Evolutionary conservation across 1,140 invertebrate genomes (phyloP), one percentile per base, ranked within the genome.

Genomic region (Leptestheria dahalacensis): DNA sequence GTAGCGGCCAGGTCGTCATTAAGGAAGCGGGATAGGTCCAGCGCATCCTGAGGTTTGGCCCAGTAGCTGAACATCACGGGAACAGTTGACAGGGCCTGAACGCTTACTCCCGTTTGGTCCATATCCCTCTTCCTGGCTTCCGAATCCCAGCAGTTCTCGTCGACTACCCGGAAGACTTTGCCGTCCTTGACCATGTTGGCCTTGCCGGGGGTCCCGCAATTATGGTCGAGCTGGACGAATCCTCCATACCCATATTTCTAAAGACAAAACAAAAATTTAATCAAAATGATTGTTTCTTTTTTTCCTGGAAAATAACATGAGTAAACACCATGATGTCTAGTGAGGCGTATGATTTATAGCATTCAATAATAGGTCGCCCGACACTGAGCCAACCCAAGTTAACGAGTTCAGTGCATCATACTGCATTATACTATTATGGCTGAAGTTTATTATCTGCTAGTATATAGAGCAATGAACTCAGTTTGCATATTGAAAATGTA

Each of bases 11-110:
- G 62, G 65, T 82, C 71, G 63, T 82, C 72, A 63, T 82, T 82
- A 12, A 82, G 60, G 25, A 78, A 67, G 52, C 73, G 67, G 63
- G 72, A 71, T 0, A 82, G 63, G 63, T 79, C 73, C 12, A 77
- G 65, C 0, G 77, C 73, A 66, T 82, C 72, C 54, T 73, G 72
- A 12, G 76, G 69, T 66, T 81, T 78, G 1, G 80, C 80, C 78
- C 78, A 81, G 66, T 81, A 82, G 62, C 70, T 77, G 66, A 82
- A 82, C 79, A 82, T 81, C 12, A 82, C 79, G 12, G 80, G 79
- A 2, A 82, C 79, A 1, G 79, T 82, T n/a, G 79, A 82, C 41
- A 82, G 67, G 3, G 74, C 78, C 66, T 82, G 80, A 0, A 79
- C 73, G 54, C 69, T 68, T 4, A 81, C 77, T 58, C 75, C 72